phyloP scores from a whole-genome alignment of 2,888 invertebrate genomes.

The Stramonita haemastoma region DNA sequence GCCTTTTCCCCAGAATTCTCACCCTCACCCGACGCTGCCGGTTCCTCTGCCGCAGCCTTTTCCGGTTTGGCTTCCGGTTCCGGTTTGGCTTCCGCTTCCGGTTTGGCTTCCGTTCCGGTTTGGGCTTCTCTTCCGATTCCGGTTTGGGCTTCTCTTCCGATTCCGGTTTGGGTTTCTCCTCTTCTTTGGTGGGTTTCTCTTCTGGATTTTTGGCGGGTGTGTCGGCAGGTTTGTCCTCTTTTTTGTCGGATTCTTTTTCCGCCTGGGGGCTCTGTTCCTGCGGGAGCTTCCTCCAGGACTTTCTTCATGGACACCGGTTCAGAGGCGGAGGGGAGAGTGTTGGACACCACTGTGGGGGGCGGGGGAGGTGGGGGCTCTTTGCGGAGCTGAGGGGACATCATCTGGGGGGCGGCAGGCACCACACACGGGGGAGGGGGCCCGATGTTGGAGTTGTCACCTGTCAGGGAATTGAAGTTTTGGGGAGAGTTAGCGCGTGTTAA shows the following conservation, averaged over 20 bases:
- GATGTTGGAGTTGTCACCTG: neutral
- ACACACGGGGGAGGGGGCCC: conserved; percentile 14
- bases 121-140: neutral
- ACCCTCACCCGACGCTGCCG: neutral
- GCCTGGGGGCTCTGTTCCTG: neutral
- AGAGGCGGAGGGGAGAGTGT: neutral
- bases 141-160: neutral
- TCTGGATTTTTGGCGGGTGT: neutral
- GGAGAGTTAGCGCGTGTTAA: neutral
- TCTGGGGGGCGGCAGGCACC: conserved; percentile 24
- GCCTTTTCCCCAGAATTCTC: neutral
- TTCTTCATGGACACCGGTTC: neutral
- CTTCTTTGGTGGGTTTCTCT: neutral
- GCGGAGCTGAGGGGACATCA: conserved; percentile 20
- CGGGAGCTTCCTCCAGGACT: neutral
- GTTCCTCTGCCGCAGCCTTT: neutral
- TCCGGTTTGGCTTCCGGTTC: neutral
- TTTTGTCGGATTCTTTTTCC: neutral
- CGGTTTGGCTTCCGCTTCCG: neutral
- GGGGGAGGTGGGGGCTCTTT: conserved; percentile 22
- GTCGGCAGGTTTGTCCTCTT: neutral
- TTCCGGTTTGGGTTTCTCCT: neutral
- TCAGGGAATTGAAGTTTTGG: too few species aligned
- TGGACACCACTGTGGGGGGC: conserved; percentile 17
- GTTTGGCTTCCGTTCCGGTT: neutral